Percentiles rank a stretch among this genome's conserved stretches.
Evolutionary conservation across 2,113 vertebrate genomes (phyloP).

Genomic region (Nymphicus hollandicus): DNA sequence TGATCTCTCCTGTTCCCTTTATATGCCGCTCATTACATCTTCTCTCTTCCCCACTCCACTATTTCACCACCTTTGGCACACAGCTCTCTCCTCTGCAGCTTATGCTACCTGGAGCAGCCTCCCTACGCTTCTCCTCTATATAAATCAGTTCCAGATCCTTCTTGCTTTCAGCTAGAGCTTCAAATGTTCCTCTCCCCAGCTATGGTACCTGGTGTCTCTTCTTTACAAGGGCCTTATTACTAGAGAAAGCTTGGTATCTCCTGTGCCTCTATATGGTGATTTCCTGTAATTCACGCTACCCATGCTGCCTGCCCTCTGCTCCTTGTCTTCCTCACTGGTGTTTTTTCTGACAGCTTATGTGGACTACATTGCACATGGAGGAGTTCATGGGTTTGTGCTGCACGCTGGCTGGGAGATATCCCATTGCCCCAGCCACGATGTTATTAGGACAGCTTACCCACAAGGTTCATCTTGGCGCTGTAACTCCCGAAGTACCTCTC

Average conservation of each 20-base stretch:
- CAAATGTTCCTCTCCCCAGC: fast-evolving
- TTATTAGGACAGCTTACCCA: slow-evolving; percentile 76
- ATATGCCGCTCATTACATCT: fast-evolving
- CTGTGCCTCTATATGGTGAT: fast-evolving
- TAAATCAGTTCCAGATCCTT: neutral
- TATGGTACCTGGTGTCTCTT: neutral
- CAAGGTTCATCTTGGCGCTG: slow-evolving; percentile 83
- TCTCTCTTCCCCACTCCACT: neutral
- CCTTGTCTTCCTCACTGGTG: fast-evolving
- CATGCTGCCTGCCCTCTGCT: neutral
- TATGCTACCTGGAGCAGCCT: neutral
- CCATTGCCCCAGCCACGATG: fast-evolving
- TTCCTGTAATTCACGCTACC: neutral
- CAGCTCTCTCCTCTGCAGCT: neutral
- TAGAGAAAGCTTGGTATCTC: neutral
- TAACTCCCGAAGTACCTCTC: slow-evolving; percentile 72
- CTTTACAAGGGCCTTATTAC: neutral
- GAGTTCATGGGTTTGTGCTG: fast-evolving
- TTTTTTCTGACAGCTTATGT: neutral
- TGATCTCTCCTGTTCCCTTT: neutral
- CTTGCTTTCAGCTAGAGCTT: neutral
- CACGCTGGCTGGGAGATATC: fast-evolving
- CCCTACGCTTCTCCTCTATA: fast-evolving
- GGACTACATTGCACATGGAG: fast-evolving
- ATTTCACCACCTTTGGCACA: neutral